A percentile compares a stretch with the other conserved stretches of the same genome.
Conservation (phyloP, 2,113 vertebrate genomes). For the Drymodes brunneopygia region DNA sequence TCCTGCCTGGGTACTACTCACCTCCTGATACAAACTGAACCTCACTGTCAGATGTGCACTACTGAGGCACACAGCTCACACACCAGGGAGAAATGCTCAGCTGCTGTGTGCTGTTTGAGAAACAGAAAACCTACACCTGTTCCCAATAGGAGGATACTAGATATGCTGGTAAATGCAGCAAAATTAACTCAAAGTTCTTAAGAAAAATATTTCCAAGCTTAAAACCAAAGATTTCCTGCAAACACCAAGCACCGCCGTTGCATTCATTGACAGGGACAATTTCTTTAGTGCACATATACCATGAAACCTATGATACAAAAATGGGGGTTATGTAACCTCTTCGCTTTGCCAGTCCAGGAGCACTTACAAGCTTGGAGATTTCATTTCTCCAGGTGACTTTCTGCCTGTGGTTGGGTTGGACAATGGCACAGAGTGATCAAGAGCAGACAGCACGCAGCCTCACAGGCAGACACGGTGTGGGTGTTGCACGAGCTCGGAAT, state of each 20-base stretch:
- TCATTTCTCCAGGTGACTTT: background rate
- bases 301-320: background rate
- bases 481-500: rapidly evolving
- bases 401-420: background rate
- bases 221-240: background rate
- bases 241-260: background rate
- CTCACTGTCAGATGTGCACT: background rate
- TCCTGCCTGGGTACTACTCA: background rate
- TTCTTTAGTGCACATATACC: background rate
- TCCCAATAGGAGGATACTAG: background rate
- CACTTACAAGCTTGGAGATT: background rate
- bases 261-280: rapidly evolving
- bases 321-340: background rate
- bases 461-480: rapidly evolving
- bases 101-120: background rate
- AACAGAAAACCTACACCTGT: background rate
- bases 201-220: background rate
- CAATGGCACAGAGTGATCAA: background rate
- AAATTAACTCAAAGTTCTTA: background rate
- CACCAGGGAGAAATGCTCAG: background rate
- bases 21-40: background rate
- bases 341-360: background rate
- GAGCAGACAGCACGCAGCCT: background rate
- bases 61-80: background rate
- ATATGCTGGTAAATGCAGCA: background rate